phyloP scores from a whole-genome alignment of 2,797 vertebrate species.

The Acanthurus tractus region DNA sequence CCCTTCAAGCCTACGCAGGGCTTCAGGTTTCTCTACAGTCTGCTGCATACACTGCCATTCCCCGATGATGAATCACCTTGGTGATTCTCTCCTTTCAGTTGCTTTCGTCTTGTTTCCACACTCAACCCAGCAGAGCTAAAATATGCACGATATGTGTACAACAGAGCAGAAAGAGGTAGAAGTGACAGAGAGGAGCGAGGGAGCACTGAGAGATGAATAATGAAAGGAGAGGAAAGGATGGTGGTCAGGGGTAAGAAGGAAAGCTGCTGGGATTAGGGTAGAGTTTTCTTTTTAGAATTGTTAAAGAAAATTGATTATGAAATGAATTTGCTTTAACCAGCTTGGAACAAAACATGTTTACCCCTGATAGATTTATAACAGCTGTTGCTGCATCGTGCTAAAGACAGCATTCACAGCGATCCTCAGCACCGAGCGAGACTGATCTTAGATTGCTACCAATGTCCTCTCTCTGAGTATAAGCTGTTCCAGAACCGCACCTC shows the following conservation, averaged over 20 bases:
- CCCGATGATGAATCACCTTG: conserved; percentile 61
- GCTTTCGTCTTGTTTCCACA: conserved; percentile 44
- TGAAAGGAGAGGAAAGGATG: conserved; percentile 45
- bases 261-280: conserved; percentile 38
- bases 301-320: conserved; percentile 60
- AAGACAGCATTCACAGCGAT: conserved; percentile 35
- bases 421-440: background rate
- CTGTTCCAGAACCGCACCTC: conserved; percentile 24
- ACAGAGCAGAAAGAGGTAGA: conserved; percentile 48
- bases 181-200: conserved; percentile 44
- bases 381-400: conserved; percentile 42
- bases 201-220: conserved; percentile 61
- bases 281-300: conserved; percentile 49
- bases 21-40: conserved; percentile 34
- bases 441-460: conserved; percentile 52
- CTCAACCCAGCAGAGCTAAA: conserved; percentile 50
- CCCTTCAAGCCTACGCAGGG: conserved; percentile 49
- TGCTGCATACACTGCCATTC: conserved; percentile 28
- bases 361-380: conserved; percentile 49
- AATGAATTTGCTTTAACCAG: conserved; percentile 39
- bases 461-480: conserved; percentile 32
- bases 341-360: conserved; percentile 48
- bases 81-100: conserved; percentile 37
- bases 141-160: conserved; percentile 55
- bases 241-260: conserved; percentile 22